phyloP scores from a whole-genome alignment of 2,888 invertebrate species.

The Sarcophaga rosellei region DNA sequence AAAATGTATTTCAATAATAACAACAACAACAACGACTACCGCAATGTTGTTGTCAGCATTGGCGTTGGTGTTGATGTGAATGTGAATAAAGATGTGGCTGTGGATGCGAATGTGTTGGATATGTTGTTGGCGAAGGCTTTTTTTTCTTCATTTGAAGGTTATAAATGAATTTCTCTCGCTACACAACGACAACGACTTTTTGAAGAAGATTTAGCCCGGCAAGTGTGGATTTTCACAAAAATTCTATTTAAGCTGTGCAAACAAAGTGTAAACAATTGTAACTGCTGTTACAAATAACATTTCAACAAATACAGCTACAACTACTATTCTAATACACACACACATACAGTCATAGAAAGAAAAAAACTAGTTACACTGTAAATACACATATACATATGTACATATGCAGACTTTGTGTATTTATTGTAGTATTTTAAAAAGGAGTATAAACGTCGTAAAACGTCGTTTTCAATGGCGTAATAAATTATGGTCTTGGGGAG shows the following conservation, averaged over 20 bases:
- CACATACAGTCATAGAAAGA: constrained; percentile 17
- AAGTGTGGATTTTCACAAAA: constrained; percentile 69
- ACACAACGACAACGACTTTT: constrained; percentile 44
- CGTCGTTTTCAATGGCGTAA: constrained; percentile 27
- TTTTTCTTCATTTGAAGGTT: constrained; percentile 30
- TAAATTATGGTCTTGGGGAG: constrained; percentile 59
- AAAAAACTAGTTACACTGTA: constrained; percentile 7
- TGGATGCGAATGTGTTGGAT: too few species aligned
- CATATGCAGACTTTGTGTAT: neutral
- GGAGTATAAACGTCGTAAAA: neutral
- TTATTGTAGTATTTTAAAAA: neutral
- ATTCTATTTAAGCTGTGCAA: constrained; percentile 68
- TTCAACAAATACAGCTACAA: constrained; percentile 24
- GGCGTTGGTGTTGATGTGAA: neutral
- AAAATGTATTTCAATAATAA: neutral
- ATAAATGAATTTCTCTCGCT: constrained; percentile 13
- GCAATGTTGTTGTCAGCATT: constrained; percentile 24
- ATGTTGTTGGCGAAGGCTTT: constrained; percentile 2
- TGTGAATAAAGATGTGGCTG: neutral
- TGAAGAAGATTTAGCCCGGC: constrained; percentile 65
- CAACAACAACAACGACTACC: constrained; percentile 20
- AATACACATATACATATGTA: constrained; percentile 22
- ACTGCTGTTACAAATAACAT: constrained; percentile 63
- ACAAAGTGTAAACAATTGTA: constrained; percentile 70
- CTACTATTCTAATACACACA: neutral